A percentile compares a stretch with the other conserved stretches of the same genome.
These are phyloP conservation scores for Dipodomys spectabilis DNA, from an alignment of 2,113 vertebrate species.

Conservation along the genomic window DNA sequence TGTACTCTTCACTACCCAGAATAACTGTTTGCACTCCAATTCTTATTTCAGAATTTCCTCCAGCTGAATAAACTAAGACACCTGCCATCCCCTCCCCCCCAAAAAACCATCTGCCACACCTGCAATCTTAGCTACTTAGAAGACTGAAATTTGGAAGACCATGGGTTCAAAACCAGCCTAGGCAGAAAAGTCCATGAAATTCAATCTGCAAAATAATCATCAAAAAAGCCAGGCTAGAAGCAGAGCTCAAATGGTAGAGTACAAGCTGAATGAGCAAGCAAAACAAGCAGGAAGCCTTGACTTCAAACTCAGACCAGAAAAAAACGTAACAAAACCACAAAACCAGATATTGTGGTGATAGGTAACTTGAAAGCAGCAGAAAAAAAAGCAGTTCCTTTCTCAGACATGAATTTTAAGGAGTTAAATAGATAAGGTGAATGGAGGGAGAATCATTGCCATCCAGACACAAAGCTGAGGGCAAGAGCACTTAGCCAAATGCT, in stretches of 20 bases:
- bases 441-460: conserved; percentile 28
- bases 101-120: no score
- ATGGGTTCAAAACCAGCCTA: no score
- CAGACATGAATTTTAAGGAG: conserved; percentile 40
- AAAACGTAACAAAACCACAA: background rate
- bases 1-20: background rate
- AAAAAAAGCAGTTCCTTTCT: background rate
- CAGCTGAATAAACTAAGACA: conserved; percentile 40
- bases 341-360: background rate
- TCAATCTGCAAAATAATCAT: no score
- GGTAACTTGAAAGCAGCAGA: conserved; percentile 16
- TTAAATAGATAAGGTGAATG: conserved; percentile 46
- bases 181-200: no score
- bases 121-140: no score
- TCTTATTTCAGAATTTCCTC: conserved; percentile 7
- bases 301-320: no score
- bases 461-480: conserved; percentile 51
- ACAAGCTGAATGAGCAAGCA: no score
- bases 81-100: no score
- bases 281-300: no score
- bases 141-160: no score
- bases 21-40: conserved; percentile 12
- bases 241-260: no score
- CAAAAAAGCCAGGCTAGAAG: no score
- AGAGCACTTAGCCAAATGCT: conserved; percentile 47